Conservation (phyloP, 2,113 vertebrate species). For the Crypturellus undulatus region DNA sequence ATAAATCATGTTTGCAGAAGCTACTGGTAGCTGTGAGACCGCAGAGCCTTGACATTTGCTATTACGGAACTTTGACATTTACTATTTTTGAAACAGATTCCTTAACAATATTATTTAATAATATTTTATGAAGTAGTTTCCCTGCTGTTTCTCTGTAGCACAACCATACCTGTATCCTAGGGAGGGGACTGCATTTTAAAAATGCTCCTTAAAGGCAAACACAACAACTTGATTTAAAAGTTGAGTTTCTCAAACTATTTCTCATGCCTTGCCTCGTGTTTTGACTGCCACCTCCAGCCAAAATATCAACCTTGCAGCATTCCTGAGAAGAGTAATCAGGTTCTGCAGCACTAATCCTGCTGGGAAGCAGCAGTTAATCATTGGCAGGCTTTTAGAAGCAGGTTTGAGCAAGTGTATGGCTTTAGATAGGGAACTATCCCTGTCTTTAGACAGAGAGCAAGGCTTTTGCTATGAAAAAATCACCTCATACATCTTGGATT, state of each 20-base stretch:
- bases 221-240: background rate
- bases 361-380: background rate
- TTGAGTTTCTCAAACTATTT: background rate
- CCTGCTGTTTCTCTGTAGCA: fast-evolving
- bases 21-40: background rate
- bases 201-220: background rate
- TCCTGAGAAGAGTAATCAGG: background rate
- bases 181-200: background rate
- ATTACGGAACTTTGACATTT: background rate
- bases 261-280: background rate
- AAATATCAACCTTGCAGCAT: fast-evolving
- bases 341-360: background rate
- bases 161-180: background rate
- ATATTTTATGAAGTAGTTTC: background rate
- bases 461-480: background rate
- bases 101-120: background rate
- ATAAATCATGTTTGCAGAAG: background rate
- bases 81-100: background rate
- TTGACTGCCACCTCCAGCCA: background rate
- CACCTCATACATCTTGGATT: background rate
- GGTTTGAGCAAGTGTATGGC: background rate
- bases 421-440: background rate
- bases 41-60: background rate
- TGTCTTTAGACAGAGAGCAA: fast-evolving
- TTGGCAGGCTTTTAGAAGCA: background rate